A percentile compares a stretch with the other conserved stretches of the same genome.
Conservation (phyloP, 2,888 invertebrate genomes). For the Terebella lapidaria region DNA sequence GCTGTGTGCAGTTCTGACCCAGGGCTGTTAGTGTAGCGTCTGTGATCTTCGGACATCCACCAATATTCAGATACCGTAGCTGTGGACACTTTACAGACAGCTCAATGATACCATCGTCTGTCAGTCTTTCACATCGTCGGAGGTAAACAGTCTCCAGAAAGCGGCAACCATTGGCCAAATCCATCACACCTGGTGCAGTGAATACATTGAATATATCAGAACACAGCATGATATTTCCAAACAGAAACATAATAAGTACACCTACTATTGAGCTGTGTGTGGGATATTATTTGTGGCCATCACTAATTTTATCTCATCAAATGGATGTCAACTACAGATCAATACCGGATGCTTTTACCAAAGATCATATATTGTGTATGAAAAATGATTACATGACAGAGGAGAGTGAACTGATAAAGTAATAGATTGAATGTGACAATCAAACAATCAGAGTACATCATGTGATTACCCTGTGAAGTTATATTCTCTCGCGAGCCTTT, state of each 20-base stretch:
- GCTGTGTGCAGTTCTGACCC: conserved; percentile 32
- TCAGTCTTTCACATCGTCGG: conserved; percentile 38
- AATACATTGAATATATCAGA: background rate
- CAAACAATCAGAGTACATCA: too few species aligned
- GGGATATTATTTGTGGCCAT: too few species aligned
- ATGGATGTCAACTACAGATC: too few species aligned
- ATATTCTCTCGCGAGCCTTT: conserved; percentile 35
- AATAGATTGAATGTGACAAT: too few species aligned
- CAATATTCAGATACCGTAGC: conserved; percentile 39
- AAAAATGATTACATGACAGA: too few species aligned
- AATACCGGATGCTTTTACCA: too few species aligned
- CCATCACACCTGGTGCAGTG: conserved; percentile 32
- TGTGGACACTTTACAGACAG: conserved; percentile 37
- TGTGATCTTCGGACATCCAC: conserved; percentile 41
- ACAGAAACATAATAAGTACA: too few species aligned
- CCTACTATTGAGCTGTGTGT: too few species aligned
- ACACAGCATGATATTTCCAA: too few species aligned
- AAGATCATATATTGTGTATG: too few species aligned
- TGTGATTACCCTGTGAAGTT: conserved; percentile 41
- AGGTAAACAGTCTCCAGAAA: conserved; percentile 42
- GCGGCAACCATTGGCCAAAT: conserved; percentile 34
- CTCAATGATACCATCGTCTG: conserved; percentile 40
- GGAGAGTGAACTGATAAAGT: too few species aligned
- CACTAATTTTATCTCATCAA: too few species aligned
- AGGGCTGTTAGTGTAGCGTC: conserved; percentile 35